Evolutionary conservation across 1,140 invertebrate genomes (phyloP), one percentile per base, ranked within the genome.

Genomic region (Zaprionus capensis): DNA sequence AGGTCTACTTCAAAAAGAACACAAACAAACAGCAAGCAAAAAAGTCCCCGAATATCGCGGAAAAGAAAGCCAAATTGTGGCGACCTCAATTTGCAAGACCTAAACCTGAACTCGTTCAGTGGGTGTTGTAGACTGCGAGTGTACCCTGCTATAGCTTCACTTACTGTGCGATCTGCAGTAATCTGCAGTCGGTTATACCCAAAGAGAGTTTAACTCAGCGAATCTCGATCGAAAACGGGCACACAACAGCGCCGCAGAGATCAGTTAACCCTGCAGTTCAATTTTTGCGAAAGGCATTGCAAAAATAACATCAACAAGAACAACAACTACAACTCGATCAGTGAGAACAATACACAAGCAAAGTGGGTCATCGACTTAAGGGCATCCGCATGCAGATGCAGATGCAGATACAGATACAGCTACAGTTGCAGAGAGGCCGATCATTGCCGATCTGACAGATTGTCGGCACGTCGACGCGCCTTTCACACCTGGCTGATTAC

Each of bases 401-500:
- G 20, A 26, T 76, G 44, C 22, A 75, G 62, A 64, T 75, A 61
- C 46, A 26, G 24, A 5, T 26, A 26, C 22, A 75, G 61, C 53
- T 75, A 61, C 46, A 65, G 62, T 56, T 66, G 65, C 73, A 68
- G 31, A 68, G 31, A 31, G 31, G 31, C 9, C 9, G 9, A 31
- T 31, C 28, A 2, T 3, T 31, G 69, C 6, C 7, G 73, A 81
- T 76, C 81, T 66, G 78, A 66, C 65, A 71, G 78, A 53, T 81
- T 59, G 44, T 68, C 22, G 56, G 7, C 31, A 46, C 26, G 31
- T 77, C 65, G 53, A 53, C 63, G 44, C n/a, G 44, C 28, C 63
- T 76, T 73, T 79, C 26, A 82, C 83, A 88, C 77, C 70, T 75
- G 84, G 78, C 78, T 81, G 77, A 80, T 57, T 88, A 64, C 58